Evolutionary conservation across 1,140 invertebrate genomes (phyloP).

Genomic region (Drosophila littoralis): DNA sequence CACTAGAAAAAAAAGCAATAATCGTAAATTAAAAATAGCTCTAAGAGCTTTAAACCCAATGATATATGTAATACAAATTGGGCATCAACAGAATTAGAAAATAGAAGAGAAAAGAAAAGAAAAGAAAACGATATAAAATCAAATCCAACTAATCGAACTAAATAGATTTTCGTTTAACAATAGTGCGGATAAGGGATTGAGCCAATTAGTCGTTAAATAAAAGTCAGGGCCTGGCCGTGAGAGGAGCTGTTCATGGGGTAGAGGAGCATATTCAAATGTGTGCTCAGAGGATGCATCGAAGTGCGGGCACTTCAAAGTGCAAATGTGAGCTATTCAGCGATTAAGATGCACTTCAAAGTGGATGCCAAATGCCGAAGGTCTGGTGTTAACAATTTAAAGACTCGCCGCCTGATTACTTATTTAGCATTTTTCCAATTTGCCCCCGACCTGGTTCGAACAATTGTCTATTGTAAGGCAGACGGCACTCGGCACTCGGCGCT

Average conservation of each 20-base stretch:
- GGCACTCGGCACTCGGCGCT: conserved; percentile 30
- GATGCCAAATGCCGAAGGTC: conserved; percentile 21
- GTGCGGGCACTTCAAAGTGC: conserved; percentile 71
- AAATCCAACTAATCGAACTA: too few species aligned
- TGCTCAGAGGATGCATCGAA: conserved; percentile 28
- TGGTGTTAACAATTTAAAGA: conserved; percentile 22
- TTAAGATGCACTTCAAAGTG: conserved; percentile 51
- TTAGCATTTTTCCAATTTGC: conserved; percentile 77
- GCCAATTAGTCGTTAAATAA: too few species aligned
- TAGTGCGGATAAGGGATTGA: too few species aligned
- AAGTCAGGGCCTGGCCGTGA: too few species aligned
- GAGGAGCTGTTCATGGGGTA: not conserved
- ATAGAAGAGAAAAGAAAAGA: too few species aligned
- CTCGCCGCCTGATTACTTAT: conserved; percentile 78
- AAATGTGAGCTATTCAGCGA: conserved; percentile 50
- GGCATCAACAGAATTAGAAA: too few species aligned
- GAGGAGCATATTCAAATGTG: not conserved
- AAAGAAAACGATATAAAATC: too few species aligned
- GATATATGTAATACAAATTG: too few species aligned
- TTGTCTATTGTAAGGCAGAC: conserved; percentile 52
- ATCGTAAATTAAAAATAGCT: too few species aligned
- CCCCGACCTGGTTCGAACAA: conserved; percentile 42
- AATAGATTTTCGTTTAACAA: too few species aligned
- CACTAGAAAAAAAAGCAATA: too few species aligned
- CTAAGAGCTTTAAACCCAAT: too few species aligned